A percentile compares a stretch with the other conserved stretches of the same genome.
phyloP scores from a whole-genome alignment of 2,113 vertebrate genomes.

The Pollachius pollachius region DNA sequence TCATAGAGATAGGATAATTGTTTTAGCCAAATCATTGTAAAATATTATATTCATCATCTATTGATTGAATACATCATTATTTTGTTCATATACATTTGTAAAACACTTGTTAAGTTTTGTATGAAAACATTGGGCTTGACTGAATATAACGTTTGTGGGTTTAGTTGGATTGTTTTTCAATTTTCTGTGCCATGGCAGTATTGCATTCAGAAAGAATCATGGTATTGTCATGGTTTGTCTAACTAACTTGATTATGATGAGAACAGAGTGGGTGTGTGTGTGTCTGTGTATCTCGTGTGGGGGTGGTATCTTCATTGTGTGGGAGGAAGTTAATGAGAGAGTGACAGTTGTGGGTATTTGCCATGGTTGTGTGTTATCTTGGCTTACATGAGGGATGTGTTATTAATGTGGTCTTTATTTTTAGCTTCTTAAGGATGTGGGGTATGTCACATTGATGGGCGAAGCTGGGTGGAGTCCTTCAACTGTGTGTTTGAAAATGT shows the following conservation, averaged over 20 bases:
- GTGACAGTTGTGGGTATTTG: background rate
- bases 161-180: no score
- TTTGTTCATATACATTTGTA: background rate
- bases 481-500: slow-evolving; percentile 15
- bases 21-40: background rate
- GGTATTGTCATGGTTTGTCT: no score
- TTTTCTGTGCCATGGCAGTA: no score
- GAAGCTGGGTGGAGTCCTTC: background rate
- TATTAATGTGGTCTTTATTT: slow-evolving; percentile 20
- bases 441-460: slow-evolving; percentile 16
- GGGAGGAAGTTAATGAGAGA: background rate
- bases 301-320: background rate
- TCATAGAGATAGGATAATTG: background rate
- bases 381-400: slow-evolving; percentile 3
- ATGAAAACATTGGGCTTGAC: no score
- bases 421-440: slow-evolving; percentile 34
- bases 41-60: background rate
- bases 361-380: background rate
- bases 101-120: background rate
- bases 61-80: background rate
- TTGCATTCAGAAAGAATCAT: no score
- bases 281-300: background rate
- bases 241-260: no score
- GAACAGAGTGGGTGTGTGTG: background rate
- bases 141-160: no score